Evolutionary conservation across 1,140 invertebrate species (phyloP), one percentile per base, ranked within the genome.

Genomic region (Drosophila elegans): DNA sequence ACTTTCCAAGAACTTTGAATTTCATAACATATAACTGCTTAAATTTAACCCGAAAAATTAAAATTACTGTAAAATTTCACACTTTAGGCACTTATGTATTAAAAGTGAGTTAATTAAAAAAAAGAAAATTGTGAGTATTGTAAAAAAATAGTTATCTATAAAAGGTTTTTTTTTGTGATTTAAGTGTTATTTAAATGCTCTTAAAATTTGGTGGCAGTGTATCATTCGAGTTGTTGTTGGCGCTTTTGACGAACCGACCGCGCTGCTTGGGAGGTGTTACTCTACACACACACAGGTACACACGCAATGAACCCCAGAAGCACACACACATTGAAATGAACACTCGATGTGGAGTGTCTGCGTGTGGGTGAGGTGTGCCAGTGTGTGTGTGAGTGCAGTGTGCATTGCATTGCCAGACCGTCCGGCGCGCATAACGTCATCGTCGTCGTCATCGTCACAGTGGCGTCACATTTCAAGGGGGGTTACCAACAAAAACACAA

Each of bases 351-450:
- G 45, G 66, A 41, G 63, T 49, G 38, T 10, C 3, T 64, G 16
- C 71, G 13, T 71, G 54, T 42, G 38, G 44, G 64, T 27, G 56
- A 10, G 45, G n/a, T 32, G 46, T 34, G 27, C 25, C 25, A 29
- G 48, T 49, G 48, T 49, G 27, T 25, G 36, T 57, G 69, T 46
- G 48, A 13, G 32, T 67, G 62, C 56, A 55, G 55, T 63, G 74
- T 48, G 68, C 41, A 68, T 57, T 72, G 80, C 74, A 80, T 81
- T 71, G 81, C 81, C 74, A 85, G 81, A 85, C 82, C 82, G 74
- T 78, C 57, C 78, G 82, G 82, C 82, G 82, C 82, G 64, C 73
- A 80, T 80, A 84, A 85, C 74, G 82, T 85, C 81, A 85, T 80
- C 81, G 79, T 85, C 81, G 85, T 80, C 81, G 79, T 51, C 74